Conservation (phyloP, 53 echinoderm and acorn worm genomes). For the Stichopus horrens region DNA sequence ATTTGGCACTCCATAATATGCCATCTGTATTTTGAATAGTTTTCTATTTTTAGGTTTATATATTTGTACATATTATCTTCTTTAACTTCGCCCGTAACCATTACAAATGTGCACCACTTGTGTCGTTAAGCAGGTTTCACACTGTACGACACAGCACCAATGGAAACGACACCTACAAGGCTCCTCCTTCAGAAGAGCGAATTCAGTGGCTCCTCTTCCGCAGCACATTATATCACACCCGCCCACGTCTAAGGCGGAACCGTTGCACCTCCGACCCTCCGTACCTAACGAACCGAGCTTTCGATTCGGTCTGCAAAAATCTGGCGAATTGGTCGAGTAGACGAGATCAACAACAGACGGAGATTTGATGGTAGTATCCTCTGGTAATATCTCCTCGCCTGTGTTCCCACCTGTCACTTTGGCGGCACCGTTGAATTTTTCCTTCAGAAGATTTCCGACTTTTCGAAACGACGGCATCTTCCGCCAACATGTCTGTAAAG, state of each 20-base stretch:
- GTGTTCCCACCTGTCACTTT: conserved; percentile 93
- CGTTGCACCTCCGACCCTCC: conserved; percentile 78
- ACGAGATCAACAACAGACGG: conserved; percentile 71
- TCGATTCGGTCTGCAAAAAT: conserved; percentile 82
- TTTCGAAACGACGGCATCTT: conserved; percentile 89
- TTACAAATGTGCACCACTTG: conserved; percentile 89
- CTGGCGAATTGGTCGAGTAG: conserved; percentile 79
- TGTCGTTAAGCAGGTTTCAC: conserved; percentile 77
- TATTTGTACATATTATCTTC: neutral
- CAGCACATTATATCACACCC: conserved; percentile 93
- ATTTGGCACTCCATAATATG: too few relatives aligned
- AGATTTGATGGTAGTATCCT: conserved; percentile 68
- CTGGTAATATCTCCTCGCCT: conserved; percentile 78
- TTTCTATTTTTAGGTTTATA: too few relatives aligned
- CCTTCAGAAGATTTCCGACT: conserved; percentile 74
- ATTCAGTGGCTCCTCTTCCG: conserved; percentile 74
- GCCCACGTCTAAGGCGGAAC: conserved; percentile 83
- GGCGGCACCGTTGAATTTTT: conserved; percentile 79
- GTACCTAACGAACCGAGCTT: conserved; percentile 89
- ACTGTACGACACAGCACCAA: conserved; percentile 98
- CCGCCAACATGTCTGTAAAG: conserved; percentile 85
- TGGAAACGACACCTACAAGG: conserved; percentile 92
- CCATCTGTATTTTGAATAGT: too few relatives aligned
- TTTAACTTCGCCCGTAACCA: conserved; percentile 33
- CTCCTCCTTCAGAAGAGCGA: conserved; percentile 59